A percentile compares a stretch with the other conserved stretches of the same genome.
phyloP scores from a whole-genome alignment of 2,113 vertebrate genomes.

The Pomatorhinus ruficollis region DNA sequence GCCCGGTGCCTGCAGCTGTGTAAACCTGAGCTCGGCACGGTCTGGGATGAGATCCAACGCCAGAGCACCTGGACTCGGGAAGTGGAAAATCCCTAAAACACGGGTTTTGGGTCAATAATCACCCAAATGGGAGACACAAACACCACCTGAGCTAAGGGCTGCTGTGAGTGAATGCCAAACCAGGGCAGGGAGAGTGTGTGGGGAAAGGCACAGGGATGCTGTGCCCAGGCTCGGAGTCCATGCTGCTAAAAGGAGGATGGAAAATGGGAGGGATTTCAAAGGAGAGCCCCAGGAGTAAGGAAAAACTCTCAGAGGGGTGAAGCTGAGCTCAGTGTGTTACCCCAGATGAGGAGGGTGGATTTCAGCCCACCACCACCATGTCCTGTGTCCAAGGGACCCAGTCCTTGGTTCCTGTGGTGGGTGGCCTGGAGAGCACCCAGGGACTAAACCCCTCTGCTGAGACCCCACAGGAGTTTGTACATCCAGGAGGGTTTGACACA shows the following conservation, averaged over 20 bases:
- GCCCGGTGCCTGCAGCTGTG: background rate
- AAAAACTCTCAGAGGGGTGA: accelerated
- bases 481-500: background rate
- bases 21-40: background rate
- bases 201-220: background rate
- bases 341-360: background rate
- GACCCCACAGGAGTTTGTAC: background rate
- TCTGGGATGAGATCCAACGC: background rate
- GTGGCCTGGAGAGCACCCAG: background rate
- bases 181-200: accelerated
- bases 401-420: background rate
- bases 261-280: background rate
- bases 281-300: background rate
- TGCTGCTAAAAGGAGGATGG: background rate
- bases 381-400: background rate
- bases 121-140: background rate
- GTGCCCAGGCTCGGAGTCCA: background rate
- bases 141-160: background rate
- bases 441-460: background rate
- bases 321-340: background rate
- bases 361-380: accelerated
- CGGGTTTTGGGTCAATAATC: background rate
- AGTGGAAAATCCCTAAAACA: background rate
- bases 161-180: background rate
- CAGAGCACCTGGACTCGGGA: background rate